Base-by-base conservation (phyloP, 2,888 invertebrate species). In the Phalera bucephala region DNA sequence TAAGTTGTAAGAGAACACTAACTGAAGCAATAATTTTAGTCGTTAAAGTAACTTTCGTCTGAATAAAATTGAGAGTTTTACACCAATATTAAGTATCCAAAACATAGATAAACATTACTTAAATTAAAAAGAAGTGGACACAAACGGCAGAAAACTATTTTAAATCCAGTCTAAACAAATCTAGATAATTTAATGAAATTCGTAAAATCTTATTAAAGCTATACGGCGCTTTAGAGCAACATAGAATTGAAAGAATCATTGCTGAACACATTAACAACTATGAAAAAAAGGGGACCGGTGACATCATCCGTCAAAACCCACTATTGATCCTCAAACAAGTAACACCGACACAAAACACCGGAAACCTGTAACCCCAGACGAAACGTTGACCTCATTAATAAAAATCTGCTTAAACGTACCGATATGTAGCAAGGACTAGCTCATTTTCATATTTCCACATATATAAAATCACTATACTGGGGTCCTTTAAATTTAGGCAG, bases 361-460 rank as follows among this genome's bases (percentile, higher is more conserved):
- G 64, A 66, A 67, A 61, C 56, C 49, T 54, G 52, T 55, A 45
- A 49, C 42, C 36, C 47, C 36, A 46, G 45, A 43, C 39, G 40
- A 36, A 25, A 38, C 44, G 21, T 22, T 45, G 40, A 46, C 42
- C 41, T 36, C 40, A 41, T 48, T 44, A 26, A 36, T 40, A 35
- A 44, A 44, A 44, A 43, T 43, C 40, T 32, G 33, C 29, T 43
- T 45, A 41, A 33, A 30, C 80, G 62, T 76, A 87, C 86, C 83
- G 64, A 61, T 52, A 46, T 43, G 43, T 49, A 52, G 45, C 56
- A 63, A 64, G 39, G 67, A 75, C 75, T 86, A 86, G 85, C 77
- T 86, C 87, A 88, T 87, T 55, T 75, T 79, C 66, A 64, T 47
- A 55, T 42, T 41, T 55, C 50, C 76, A 76, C 78, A 51, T 50